Base-by-base conservation (phyloP, 2,797 vertebrate genomes). In the Cryptoblepharus egeriae region DNA sequence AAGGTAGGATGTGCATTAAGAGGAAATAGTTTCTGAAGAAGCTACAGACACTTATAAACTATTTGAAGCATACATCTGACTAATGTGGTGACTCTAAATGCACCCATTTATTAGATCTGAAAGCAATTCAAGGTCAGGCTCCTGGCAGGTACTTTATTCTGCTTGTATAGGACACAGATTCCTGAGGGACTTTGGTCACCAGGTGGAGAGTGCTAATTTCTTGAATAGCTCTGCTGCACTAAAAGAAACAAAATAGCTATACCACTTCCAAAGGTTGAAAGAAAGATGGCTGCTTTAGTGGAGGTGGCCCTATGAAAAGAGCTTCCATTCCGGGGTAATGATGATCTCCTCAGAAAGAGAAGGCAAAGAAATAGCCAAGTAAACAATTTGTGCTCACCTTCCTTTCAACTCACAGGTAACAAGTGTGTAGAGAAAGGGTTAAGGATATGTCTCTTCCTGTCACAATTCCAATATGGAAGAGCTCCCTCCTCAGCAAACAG, bases 21-120 rank as follows among this genome's bases (percentile, higher is more conserved):
- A 58, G 75, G 57, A 74, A 75, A 67, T 58, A 81, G 45, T 69
- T 77, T 71, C 64, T 55, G 28, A 8, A 63, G 26, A 39, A 83
- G 32, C 12, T 20, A 55, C 57, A 77, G 77, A 22, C 42, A 70
- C 15, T 49, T 70, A n/a, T n/a, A 76, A 71, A 63, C 10, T 16
- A 52, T 35, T 60, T 45, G 45, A 82, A 75, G 30, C 45, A 37
- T 37, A 82, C 16, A 26, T 37, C 3, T 55, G 45, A 68, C 18
- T 76, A 77, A 76, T 37, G 30, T 30, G 35, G n/a, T 77, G 37
- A n/a, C 15, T 76, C 30, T 71, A 63, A 77, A 63, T 71, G 58
- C 4, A 71, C 35, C 12, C 75, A 26, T 75, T 71, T 71, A 52
- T 55, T 77, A 12, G 26, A 71, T 67, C 39, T 57, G 15, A 24